phyloP scores from a whole-genome alignment of 2,888 invertebrate genomes.

The Ypsolopha sequella region DNA sequence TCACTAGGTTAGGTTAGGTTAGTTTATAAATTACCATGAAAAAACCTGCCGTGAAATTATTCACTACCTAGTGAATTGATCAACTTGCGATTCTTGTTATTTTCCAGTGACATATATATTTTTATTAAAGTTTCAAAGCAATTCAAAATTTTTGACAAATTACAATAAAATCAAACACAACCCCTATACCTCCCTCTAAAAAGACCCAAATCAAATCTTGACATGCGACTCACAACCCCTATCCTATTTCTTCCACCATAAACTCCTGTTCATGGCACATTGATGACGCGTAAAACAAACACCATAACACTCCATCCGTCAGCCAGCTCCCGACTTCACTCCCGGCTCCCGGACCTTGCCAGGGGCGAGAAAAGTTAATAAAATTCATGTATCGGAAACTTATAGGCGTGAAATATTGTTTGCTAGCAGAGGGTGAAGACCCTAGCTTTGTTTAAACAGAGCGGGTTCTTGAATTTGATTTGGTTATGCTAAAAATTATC shows the following conservation, averaged over 20 bases:
- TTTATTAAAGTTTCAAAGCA: no score
- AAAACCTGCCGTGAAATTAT: no score
- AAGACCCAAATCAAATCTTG: neutral
- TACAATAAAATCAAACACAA: neutral
- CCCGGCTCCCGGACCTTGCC: conserved; percentile 19
- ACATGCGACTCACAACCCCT: neutral
- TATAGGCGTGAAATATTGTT: conserved; percentile 63
- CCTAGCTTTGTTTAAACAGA: conserved; percentile 33
- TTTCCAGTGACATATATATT: no score
- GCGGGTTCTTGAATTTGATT: neutral
- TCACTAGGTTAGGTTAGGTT: no score
- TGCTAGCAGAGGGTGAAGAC: conserved; percentile 42
- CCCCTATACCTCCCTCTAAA: neutral
- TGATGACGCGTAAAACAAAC: conserved; percentile 67
- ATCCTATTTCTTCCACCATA: neutral
- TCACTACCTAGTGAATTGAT: no score
- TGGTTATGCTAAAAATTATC: no score
- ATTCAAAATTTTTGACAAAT: neutral
- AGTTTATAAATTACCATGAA: no score
- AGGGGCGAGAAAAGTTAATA: conserved; percentile 51
- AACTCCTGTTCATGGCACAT: conserved; percentile 34
- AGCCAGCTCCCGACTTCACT: conserved; percentile 11
- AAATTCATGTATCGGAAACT: conserved; percentile 71
- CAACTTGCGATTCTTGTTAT: no score
- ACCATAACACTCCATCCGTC: conserved; percentile 53